Evolutionary conservation across 2,113 vertebrate genomes (phyloP).

Genomic region (Lontra canadensis): DNA sequence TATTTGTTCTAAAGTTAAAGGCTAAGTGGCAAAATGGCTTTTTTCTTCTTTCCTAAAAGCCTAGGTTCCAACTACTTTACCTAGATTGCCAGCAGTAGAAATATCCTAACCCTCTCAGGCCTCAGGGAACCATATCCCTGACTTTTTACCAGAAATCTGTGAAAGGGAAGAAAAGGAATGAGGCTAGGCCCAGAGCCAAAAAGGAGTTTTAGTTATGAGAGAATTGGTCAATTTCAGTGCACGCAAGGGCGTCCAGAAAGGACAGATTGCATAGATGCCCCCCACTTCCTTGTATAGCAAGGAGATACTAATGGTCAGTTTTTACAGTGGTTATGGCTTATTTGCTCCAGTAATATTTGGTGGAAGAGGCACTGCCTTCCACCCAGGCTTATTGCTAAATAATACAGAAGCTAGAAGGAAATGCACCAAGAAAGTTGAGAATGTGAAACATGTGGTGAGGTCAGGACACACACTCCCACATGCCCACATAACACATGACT

Average conservation of each 20-base stretch:
- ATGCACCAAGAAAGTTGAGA: slow-evolving; percentile 51
- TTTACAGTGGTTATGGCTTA: background rate
- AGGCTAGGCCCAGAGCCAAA: background rate
- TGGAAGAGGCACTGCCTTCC: slow-evolving; percentile 11
- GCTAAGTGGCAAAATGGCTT: background rate
- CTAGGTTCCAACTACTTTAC: background rate
- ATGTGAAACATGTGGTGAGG: slow-evolving; percentile 49
- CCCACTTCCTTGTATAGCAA: background rate
- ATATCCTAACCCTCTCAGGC: background rate
- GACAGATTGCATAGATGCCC: background rate
- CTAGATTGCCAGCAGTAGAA: background rate
- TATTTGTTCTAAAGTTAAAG: background rate
- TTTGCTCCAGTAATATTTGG: slow-evolving; percentile 21
- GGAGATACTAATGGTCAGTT: background rate
- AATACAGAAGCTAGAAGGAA: slow-evolving; percentile 56
- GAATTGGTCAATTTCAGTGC: background rate
- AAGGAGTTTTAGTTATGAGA: background rate
- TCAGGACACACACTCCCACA: slow-evolving; percentile 31
- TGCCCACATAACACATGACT: slow-evolving; percentile 36
- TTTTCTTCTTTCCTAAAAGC: background rate
- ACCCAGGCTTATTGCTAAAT: slow-evolving; percentile 55
- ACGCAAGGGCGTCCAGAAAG: background rate
- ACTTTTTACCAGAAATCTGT: background rate
- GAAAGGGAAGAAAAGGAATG: background rate
- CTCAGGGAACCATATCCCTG: background rate